Conservation (phyloP, 2,888 invertebrate species). For the Eupithecia subumbrata region DNA sequence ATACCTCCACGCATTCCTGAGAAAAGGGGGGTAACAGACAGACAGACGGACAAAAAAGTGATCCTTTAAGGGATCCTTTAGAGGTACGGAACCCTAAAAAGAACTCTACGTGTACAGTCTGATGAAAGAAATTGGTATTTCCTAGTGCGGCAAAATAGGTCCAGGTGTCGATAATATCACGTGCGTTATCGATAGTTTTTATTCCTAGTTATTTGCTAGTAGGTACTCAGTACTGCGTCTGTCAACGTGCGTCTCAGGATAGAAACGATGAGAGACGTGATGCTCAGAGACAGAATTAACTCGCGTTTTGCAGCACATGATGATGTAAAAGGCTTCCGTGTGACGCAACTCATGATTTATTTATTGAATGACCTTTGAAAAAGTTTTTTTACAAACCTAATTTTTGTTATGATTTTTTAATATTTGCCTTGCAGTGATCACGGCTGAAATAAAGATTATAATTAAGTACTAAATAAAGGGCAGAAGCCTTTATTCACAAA, state of each 20-base stretch:
- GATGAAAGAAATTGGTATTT: no score
- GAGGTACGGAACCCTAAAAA: no score
- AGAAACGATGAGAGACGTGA: slow-evolving; percentile 15
- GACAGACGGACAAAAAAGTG: no score
- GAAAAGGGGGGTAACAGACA: no score
- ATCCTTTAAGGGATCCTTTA: no score
- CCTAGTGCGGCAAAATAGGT: no score
- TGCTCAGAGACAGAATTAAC: slow-evolving; percentile 22
- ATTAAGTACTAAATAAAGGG: no score
- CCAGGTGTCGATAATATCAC: not conserved
- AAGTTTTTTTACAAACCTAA: no score
- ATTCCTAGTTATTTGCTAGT: not conserved
- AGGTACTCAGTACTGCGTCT: slow-evolving; percentile 12
- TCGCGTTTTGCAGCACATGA: slow-evolving; percentile 10
- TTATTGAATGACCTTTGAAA: not conserved
- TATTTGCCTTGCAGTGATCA: not conserved
- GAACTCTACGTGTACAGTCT: no score
- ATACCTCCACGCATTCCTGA: no score
- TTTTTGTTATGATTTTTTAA: no score
- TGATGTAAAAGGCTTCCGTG: slow-evolving; percentile 19
- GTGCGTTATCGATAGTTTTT: slow-evolving; percentile 6
- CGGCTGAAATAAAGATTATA: not conserved
- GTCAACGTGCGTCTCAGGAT: slow-evolving; percentile 26
- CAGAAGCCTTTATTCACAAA: no score
- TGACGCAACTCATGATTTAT: slow-evolving; percentile 6